A percentile compares a stretch with the other conserved stretches of the same genome.
phyloP scores from a whole-genome alignment of 2,888 invertebrate species.

The Eupithecia inturbata region DNA sequence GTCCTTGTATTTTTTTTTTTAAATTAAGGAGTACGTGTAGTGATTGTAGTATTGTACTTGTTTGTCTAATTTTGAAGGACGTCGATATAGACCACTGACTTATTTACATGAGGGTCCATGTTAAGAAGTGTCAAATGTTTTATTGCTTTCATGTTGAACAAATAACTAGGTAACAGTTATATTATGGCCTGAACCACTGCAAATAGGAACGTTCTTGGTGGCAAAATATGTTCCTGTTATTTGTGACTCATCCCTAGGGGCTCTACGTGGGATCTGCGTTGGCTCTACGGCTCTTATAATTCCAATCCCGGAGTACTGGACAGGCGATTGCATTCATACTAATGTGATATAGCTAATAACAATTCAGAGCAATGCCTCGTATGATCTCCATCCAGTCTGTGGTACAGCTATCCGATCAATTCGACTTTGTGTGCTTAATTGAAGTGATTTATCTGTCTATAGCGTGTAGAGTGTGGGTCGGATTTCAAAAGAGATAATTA shows the following conservation, averaged over 20 bases:
- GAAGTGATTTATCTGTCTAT: neutral
- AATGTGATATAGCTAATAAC: conserved; percentile 39
- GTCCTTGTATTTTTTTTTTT: too few species aligned
- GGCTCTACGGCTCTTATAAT: conserved; percentile 33
- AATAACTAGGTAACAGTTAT: too few species aligned
- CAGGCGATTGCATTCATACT: conserved; percentile 38
- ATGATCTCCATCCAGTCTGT: conserved; percentile 17
- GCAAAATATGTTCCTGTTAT: neutral
- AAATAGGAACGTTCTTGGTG: neutral
- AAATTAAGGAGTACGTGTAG: too few species aligned
- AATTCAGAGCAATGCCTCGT: conserved; percentile 24
- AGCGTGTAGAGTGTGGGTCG: neutral
- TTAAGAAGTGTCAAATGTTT: too few species aligned
- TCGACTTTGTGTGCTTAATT: neutral
- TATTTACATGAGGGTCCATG: too few species aligned
- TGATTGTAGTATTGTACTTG: too few species aligned
- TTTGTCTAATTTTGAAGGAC: too few species aligned
- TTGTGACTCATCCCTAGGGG: neutral
- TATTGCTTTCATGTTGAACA: too few species aligned
- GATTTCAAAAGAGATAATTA: neutral
- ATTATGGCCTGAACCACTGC: neutral
- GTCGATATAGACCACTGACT: too few species aligned
- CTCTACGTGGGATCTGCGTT: conserved; percentile 8
- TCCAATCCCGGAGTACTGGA: conserved; percentile 28
- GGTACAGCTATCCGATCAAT: neutral